Conservation (phyloP, 2,888 invertebrate genomes). For the Meloe dianella region DNA sequence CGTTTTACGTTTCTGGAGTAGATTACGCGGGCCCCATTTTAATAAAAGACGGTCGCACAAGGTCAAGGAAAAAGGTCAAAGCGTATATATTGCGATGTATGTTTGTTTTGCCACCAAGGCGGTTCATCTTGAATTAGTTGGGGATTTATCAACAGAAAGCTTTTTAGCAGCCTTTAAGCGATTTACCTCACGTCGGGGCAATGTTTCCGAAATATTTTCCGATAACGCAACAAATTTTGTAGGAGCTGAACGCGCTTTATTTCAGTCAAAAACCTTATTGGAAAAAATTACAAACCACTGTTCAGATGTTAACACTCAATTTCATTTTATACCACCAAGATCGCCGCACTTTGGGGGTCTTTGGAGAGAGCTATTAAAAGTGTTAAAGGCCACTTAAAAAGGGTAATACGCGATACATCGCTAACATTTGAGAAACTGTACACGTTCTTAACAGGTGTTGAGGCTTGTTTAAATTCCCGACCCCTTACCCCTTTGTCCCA, state of each 20-base stretch:
- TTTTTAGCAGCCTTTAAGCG: slow-evolving; percentile 22
- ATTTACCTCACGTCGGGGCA: slow-evolving; percentile 27
- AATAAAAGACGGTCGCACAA: no score
- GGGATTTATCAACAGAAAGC: slow-evolving; percentile 12
- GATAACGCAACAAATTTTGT: slow-evolving; percentile 18
- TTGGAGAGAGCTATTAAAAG: no score
- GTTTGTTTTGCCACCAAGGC: slow-evolving; percentile 22
- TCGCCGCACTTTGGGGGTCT: slow-evolving; percentile 21
- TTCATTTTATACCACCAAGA: slow-evolving; percentile 18
- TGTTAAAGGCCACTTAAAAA: no score
- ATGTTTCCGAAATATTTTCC: slow-evolving; percentile 19
- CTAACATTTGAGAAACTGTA: no score
- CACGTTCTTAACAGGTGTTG: slow-evolving; percentile 25
- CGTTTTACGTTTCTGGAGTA: no score
- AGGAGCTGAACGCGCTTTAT: no score
- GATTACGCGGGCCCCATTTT: no score
- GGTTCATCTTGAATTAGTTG: slow-evolving; percentile 19
- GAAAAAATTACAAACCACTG: background rate
- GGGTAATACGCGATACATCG: no score
- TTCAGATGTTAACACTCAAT: background rate
- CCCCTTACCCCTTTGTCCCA: slow-evolving; percentile 40
- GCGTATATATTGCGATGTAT: no score
- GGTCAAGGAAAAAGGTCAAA: no score
- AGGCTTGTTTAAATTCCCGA: slow-evolving; percentile 45
- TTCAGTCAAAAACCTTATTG: background rate